phyloP scores from a whole-genome alignment of 2,888 invertebrate species.

The Acleris literana region DNA sequence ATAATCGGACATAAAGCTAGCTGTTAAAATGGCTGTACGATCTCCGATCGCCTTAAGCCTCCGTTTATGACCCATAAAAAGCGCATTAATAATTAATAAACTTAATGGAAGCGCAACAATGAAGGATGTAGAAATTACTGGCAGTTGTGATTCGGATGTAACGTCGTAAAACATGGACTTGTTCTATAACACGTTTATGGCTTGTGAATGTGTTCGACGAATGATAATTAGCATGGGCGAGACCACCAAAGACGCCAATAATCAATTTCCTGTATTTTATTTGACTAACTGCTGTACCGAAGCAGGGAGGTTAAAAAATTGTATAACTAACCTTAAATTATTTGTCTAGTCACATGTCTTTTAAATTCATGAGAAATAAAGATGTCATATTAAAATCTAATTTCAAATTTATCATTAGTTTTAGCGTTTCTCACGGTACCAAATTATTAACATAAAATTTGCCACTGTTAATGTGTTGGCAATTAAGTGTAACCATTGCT shows the following conservation, averaged over 20 bases:
- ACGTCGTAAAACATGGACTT: slow-evolving; percentile 57
- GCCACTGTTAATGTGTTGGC: too few relatives aligned
- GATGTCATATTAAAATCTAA: slow-evolving; percentile 17
- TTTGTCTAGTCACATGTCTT: not conserved
- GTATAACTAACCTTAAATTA: slow-evolving; percentile 14
- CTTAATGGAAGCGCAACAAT: slow-evolving; percentile 54
- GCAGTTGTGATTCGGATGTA: slow-evolving; percentile 45
- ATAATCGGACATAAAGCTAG: slow-evolving; percentile 53
- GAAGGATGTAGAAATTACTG: slow-evolving; percentile 52
- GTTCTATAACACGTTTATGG: slow-evolving; percentile 56
- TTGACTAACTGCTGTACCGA: slow-evolving; percentile 12
- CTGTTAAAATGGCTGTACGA: slow-evolving; percentile 47
- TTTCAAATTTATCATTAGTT: slow-evolving; percentile 4
- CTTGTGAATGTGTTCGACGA: slow-evolving; percentile 54
- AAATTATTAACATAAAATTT: not conserved
- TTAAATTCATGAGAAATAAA: slow-evolving; percentile 10
- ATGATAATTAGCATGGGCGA: slow-evolving; percentile 66
- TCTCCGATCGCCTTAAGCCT: slow-evolving; percentile 43
- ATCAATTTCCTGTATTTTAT: slow-evolving; percentile 31
- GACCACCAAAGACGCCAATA: slow-evolving; percentile 70
- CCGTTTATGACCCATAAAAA: slow-evolving; percentile 55
- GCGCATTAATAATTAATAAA: slow-evolving; percentile 57
- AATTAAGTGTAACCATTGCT: too few relatives aligned
- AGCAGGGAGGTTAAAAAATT: slow-evolving; percentile 20
- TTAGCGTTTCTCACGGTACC: slow-evolving; percentile 16